phyloP scores from a whole-genome alignment of 1,140 invertebrate species.

The Hycleus cichorii region DNA sequence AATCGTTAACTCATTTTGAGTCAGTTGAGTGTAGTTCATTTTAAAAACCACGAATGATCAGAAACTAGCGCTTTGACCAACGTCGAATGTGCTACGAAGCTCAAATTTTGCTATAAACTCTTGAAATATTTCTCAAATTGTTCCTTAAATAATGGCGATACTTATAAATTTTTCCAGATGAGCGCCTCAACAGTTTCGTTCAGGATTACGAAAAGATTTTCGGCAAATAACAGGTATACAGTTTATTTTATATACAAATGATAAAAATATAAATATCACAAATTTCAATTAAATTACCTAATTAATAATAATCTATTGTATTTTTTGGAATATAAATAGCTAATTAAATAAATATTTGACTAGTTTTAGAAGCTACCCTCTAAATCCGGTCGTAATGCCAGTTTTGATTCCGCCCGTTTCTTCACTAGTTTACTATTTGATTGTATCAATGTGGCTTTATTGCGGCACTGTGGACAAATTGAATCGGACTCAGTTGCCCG shows the following conservation, averaged over 20 bases:
- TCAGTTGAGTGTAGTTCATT: too few species aligned
- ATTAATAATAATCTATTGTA: too few species aligned
- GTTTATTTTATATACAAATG: constrained; percentile 11
- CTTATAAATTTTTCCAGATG: constrained; percentile 43
- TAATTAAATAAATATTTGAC: constrained; percentile 1
- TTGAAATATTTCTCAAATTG: too few species aligned
- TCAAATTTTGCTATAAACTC: too few species aligned
- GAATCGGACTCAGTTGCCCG: constrained; percentile 21
- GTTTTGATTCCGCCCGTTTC: constrained; percentile 5
- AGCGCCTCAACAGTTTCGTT: constrained; percentile 53
- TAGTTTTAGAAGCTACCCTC: constrained; percentile 38
- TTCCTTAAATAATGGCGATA: background rate
- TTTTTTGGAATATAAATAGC: too few species aligned
- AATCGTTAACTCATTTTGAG: too few species aligned
- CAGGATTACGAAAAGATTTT: constrained; percentile 46
- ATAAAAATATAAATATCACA: constrained; percentile 17
- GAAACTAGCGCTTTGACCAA: too few species aligned
- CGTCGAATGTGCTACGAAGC: too few species aligned
- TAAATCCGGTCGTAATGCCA: constrained; percentile 31
- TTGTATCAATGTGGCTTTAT: constrained; percentile 18
- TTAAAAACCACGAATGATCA: too few species aligned
- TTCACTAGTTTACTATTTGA: constrained; percentile 10
- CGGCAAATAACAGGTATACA: background rate
- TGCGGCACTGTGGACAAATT: constrained; percentile 32
- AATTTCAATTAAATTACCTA: background rate